These are phyloP conservation scores for Neodon shergylaensis DNA, from an alignment of 2,113 vertebrate genomes.

Conservation along the genomic window DNA sequence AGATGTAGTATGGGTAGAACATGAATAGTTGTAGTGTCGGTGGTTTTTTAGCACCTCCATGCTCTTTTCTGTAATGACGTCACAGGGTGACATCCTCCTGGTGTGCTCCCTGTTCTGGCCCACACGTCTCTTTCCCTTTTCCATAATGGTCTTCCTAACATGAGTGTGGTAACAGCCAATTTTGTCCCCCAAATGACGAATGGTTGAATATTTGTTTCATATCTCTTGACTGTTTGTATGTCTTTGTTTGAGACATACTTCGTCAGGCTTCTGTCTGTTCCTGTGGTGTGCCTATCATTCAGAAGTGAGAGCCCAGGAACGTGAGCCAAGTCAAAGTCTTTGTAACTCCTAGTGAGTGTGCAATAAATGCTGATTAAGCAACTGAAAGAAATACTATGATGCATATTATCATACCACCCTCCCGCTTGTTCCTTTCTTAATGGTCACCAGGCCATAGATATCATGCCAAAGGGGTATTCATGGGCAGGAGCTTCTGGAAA, in stretches of 20 bases:
- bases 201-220: background rate
- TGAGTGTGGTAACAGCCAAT: background rate
- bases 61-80: background rate
- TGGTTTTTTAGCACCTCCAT: background rate
- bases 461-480: background rate
- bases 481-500: conserved; percentile 49
- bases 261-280: background rate
- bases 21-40: background rate
- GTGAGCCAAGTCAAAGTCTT: background rate
- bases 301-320: background rate
- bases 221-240: background rate
- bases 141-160: background rate
- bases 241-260: background rate
- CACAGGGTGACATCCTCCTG: background rate
- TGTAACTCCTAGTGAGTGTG: background rate
- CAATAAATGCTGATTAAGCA: background rate
- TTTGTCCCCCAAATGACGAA: background rate
- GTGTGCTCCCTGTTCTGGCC: background rate
- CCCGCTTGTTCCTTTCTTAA: background rate
- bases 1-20: background rate
- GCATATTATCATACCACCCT: background rate
- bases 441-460: background rate
- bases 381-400: background rate
- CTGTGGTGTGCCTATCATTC: background rate
- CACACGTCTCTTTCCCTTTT: background rate